Evolutionary conservation across 2,888 invertebrate species (phyloP).

Genomic region (Lypha dubia): DNA sequence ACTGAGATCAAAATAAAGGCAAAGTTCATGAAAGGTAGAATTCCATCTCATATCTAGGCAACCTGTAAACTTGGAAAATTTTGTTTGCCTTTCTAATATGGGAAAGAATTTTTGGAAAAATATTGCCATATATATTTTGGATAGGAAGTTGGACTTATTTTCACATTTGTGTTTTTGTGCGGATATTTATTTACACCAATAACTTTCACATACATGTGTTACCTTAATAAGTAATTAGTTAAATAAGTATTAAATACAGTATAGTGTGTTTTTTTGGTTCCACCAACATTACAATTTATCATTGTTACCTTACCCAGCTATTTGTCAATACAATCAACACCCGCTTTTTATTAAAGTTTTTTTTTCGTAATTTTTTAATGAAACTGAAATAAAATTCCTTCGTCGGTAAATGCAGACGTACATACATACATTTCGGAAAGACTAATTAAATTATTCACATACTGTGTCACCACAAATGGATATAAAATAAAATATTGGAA

Average conservation of each 20-base stretch:
- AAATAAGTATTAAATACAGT: conserved; percentile 24
- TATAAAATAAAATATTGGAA: conserved; percentile 69
- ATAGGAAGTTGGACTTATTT: too few species aligned
- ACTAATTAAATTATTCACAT: conserved; percentile 72
- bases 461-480: conserved; percentile 72
- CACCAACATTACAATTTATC: conserved; percentile 19
- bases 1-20: too few species aligned
- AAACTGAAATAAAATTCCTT: background rate
- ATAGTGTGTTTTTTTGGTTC: background rate
- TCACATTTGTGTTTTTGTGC: too few species aligned
- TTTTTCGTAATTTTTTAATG: conserved; percentile 26
- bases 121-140: too few species aligned
- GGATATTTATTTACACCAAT: background rate
- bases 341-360: conserved; percentile 24
- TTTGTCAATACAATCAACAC: conserved; percentile 47
- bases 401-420: background rate
- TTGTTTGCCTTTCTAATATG: too few species aligned
- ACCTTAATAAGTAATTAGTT: conserved; percentile 38
- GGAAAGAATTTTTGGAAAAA: too few species aligned
- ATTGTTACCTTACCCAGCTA: background rate
- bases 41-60: too few species aligned
- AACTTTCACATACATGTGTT: conserved; percentile 1
- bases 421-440: conserved; percentile 45
- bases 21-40: too few species aligned
- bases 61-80: too few species aligned